Evolutionary conservation across 2,113 vertebrate species (phyloP), one percentile per base, ranked within the genome.

Genomic region (Gymnobelideus leadbeateri): DNA sequence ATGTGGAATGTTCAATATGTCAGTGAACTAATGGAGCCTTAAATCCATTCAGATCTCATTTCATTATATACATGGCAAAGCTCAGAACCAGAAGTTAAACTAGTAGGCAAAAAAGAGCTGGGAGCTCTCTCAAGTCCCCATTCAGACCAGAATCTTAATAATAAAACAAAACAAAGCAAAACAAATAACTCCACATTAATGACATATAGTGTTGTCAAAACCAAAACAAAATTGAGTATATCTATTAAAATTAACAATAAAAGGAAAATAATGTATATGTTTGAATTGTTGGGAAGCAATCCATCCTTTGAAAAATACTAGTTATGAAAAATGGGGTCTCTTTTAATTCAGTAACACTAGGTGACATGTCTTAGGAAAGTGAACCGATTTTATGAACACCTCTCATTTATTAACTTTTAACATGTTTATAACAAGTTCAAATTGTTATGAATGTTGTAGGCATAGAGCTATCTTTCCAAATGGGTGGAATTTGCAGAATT

Each of bases 101-200:
- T 96, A 98, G 92, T 93, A 96, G 96, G 95, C 93, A 97, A 97
- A 95, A 94, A 94, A 97, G 96, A 98, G 94, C 95, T 97, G 96
- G 96, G 96, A 97, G 92, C 94, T 93, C 49, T 89, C 95, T 94
- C 96, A 97, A 97, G 96, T 98, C 96, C 97, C 97, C 95, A 97
- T 96, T 97, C 97, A 97, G 92, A 97, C 95, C 95, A 94, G 93
- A 95, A 95, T 95, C 97, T 96, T 97, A 97, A 92, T 96, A 96
- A 96, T 51, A 94, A 94, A 97, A 91, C 54, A 94, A 37, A 37
- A 37, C 14, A 77, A 84, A 43, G n/a, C 68, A 84, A 84, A 84
- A 2, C 96, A 97, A 98, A 97, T 97, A 98, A 98, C 97, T 95
- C 91, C 95, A 95, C 96, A 97, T 97, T 97, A 98, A 97, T 96